A percentile compares a stretch with the other conserved stretches of the same genome.
Evolutionary conservation across 1,140 invertebrate genomes (phyloP).

Genomic region (Calephelis nemesis): DNA sequence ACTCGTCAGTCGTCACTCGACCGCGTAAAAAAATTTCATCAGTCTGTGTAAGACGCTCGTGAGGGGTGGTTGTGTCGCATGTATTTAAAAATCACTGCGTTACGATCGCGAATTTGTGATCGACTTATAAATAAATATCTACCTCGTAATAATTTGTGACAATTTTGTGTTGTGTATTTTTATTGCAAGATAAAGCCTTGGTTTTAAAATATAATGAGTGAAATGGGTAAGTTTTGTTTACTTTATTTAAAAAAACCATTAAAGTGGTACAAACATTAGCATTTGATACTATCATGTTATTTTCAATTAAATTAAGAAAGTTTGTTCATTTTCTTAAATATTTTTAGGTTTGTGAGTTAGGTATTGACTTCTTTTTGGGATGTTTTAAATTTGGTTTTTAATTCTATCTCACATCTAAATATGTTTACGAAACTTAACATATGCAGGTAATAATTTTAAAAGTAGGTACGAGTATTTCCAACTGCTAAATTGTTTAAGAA

Average conservation of each 20-base stretch:
- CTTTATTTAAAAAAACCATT: neutral
- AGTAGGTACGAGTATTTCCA: too few relatives aligned
- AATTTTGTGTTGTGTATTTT: constrained; percentile 42
- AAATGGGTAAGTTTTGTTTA: constrained; percentile 18
- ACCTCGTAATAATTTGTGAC: constrained; percentile 45
- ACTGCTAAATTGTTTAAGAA: too few relatives aligned
- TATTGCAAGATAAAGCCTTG: constrained; percentile 4
- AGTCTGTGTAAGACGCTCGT: constrained; percentile 52
- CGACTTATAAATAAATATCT: constrained; percentile 35
- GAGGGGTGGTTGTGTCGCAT: constrained; percentile 40
- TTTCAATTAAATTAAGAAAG: too few relatives aligned
- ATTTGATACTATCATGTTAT: too few relatives aligned
- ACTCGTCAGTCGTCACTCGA: constrained; percentile 18
- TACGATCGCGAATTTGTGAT: constrained; percentile 52
- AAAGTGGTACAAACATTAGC: too few relatives aligned
- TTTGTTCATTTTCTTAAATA: too few relatives aligned
- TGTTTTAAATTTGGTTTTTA: too few relatives aligned
- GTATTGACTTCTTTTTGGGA: too few relatives aligned
- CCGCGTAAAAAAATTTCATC: constrained; percentile 30
- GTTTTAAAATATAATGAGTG: neutral
- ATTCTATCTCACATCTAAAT: too few relatives aligned
- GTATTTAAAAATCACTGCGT: constrained; percentile 34
- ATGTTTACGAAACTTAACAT: too few relatives aligned
- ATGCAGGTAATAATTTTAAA: too few relatives aligned
- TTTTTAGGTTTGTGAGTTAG: too few relatives aligned